Conservation (phyloP, 2,113 vertebrate species). For the Chlamydotis undulata region DNA sequence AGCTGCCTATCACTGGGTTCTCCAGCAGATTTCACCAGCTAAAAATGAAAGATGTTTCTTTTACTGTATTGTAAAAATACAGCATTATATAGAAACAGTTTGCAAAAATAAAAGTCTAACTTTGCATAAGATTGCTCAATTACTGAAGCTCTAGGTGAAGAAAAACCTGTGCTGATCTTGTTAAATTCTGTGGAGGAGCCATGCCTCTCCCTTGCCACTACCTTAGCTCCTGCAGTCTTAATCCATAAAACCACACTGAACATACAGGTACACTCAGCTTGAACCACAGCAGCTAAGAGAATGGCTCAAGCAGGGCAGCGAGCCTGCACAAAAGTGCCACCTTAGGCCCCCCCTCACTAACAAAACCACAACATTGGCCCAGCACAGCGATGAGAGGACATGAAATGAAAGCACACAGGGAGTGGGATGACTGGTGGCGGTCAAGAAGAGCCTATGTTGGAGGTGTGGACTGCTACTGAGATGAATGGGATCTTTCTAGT, state of each 20-base stretch:
- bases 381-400: background rate
- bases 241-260: background rate
- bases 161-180: background rate
- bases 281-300: background rate
- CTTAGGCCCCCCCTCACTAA: too few species aligned
- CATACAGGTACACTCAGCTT: background rate
- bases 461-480: conserved; percentile 24
- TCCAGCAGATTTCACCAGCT: background rate
- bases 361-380: background rate
- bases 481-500: background rate
- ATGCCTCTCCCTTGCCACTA: background rate
- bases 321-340: background rate
- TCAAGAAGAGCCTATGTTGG: background rate
- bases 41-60: background rate
- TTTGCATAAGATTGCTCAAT: background rate
- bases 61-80: background rate
- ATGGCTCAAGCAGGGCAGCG: background rate
- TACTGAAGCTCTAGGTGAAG: background rate
- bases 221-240: background rate
- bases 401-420: background rate
- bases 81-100: background rate
- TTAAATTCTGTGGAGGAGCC: background rate
- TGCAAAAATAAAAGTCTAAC: background rate
- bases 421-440: background rate
- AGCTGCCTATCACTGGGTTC: background rate